Evolutionary conservation across 1,140 invertebrate species (phyloP), one percentile per base, ranked within the genome.

Genomic region (Maconellicoccus hirsutus): DNA sequence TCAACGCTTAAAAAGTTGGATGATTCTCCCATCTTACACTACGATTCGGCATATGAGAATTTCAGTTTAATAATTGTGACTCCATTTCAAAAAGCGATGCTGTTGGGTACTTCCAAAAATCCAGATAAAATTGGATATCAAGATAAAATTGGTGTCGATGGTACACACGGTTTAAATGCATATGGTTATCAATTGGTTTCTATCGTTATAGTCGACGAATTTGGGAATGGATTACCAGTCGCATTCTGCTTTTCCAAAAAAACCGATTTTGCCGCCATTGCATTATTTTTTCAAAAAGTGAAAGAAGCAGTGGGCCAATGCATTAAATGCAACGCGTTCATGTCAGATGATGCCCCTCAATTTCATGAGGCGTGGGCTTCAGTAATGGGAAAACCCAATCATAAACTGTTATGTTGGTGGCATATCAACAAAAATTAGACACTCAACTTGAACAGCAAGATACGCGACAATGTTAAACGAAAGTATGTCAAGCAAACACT

Each of bases 61-160:
- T 74, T 74, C 59, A 7, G 33, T 21, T 21, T 73, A 0, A 59
- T 74, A n/a, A 71, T 74, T 70, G 71, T 71, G 72, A 69, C 72
- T 10, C 21, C 23, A 14, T 73, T 71, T 16, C 72, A 73, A 69
- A 19, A 69, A 39, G 19, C 16, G 27, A 21, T 52, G 25, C 7
- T 74, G 52, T 2, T 69, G 29, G 70, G 71, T 61, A 59, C 27
- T 59, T 12, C 22, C 8, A 6, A 72, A 19, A 70, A n/a, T n/a
- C n/a, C n/a, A n/a, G n/a, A n/a, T n/a, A n/a, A n/a, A n/a, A n/a
- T n/a, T n/a, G n/a, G n/a, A n/a, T n/a, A n/a, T n/a, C n/a, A n/a
- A n/a, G n/a, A n/a, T n/a, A n/a, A 72, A 71, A 72, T 74, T 33
- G 71, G 38, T 71, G 33, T 63, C 0, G 72, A 73, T 73, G 61